Evolutionary conservation across 1,140 invertebrate species (phyloP).

Genomic region (Micrasema minimum): DNA sequence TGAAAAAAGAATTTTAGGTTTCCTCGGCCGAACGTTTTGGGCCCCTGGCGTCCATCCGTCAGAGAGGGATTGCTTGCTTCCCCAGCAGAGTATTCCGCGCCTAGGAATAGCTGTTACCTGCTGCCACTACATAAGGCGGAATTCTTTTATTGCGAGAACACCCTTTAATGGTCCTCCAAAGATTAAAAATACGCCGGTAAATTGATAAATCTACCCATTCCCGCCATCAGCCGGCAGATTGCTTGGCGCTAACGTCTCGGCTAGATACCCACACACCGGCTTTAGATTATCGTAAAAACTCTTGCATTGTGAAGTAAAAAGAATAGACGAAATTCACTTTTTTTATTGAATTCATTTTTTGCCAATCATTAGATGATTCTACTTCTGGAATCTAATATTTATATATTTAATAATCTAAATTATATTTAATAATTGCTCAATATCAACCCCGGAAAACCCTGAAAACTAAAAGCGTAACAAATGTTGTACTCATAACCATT

Average conservation of each 20-base stretch:
- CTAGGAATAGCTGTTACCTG: conserved; percentile 13
- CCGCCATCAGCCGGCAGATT: conserved; percentile 32
- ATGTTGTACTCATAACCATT: too few species aligned
- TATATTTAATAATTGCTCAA: too few species aligned
- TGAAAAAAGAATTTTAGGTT: too few species aligned
- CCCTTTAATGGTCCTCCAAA: conserved; percentile 48
- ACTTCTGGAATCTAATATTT: too few species aligned
- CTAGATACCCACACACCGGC: not conserved
- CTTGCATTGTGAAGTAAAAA: too few species aligned
- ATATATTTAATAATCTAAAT: too few species aligned
- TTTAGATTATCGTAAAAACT: conserved; percentile 34
- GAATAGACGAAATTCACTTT: too few species aligned
- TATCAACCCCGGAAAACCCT: too few species aligned
- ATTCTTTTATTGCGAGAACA: conserved; percentile 37
- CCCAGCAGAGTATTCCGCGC: conserved; percentile 3
- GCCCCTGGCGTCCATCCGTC: conserved; percentile 22
- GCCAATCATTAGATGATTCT: too few species aligned
- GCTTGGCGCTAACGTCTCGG: not conserved
- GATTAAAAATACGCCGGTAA: conserved; percentile 51
- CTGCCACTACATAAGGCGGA: conserved; percentile 28
- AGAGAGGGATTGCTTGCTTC: conserved; percentile 43
- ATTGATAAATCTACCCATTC: conserved; percentile 43
- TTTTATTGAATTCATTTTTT: too few species aligned
- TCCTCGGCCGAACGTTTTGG: not conserved
- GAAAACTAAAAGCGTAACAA: too few species aligned